These are phyloP conservation scores for Ferrisia virgata DNA, from an alignment of 2,888 invertebrate genomes.

Conservation along the genomic window DNA sequence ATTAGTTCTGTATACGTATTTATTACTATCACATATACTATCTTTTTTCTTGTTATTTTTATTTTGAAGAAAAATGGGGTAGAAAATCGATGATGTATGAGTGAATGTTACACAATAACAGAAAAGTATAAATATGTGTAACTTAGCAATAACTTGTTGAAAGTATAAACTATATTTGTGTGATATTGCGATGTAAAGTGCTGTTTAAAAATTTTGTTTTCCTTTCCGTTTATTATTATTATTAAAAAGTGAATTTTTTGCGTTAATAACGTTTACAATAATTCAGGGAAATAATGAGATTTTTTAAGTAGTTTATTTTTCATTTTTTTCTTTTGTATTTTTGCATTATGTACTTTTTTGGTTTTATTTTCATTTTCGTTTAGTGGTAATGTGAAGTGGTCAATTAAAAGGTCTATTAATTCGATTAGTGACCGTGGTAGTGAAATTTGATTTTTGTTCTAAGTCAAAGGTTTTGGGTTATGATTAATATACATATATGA, in stretches of 20 bases:
- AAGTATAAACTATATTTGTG: conserved; percentile 23
- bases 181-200: conserved; percentile 18
- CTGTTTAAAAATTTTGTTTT: not conserved
- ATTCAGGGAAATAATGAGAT: conserved; percentile 5
- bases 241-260: conserved; percentile 4
- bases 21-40: not conserved
- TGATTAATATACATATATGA: not conserved
- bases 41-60: not conserved
- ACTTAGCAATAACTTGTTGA: conserved; percentile 20
- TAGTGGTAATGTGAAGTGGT: not conserved
- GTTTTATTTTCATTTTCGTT: not conserved
- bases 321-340: not conserved
- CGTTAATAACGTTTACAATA: not conserved
- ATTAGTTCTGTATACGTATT: not conserved
- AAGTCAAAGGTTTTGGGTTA: not conserved
- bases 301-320: not conserved
- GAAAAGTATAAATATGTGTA: not conserved
- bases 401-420: conserved; percentile 2
- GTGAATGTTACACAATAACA: not conserved
- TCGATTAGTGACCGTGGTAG: not conserved
- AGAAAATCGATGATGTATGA: not conserved
- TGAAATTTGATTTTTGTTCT: not conserved
- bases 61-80: not conserved
- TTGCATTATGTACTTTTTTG: not conserved
- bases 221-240: not conserved